Evolutionary conservation across 2,888 invertebrate species (phyloP), one percentile per base, ranked within the genome.

Genomic region (Caenorhabditis sinica): DNA sequence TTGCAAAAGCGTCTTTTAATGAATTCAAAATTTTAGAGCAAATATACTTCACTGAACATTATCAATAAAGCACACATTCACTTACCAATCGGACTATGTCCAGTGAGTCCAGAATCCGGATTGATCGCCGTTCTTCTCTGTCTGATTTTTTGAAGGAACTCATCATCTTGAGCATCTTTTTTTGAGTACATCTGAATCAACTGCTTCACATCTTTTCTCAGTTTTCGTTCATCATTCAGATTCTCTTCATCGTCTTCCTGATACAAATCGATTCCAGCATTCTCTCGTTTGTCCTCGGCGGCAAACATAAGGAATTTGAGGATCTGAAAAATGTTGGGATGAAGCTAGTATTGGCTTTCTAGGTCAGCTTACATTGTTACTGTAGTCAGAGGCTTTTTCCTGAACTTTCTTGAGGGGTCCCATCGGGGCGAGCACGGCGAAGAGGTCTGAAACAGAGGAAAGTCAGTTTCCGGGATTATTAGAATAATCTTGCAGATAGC

Each of bases 291-390:
- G 15, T 86, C 80, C 11, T 74, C 75, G 1, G 89, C 86, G n/a
- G 85, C 80, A 73, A 90, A 90, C 90, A 90, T 90, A 51, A 90
- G 61, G 63, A 90, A 86, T 51, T 87, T 83, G 2, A 90, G 87
- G 28, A 86, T 68, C 86, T 86, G 69, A 20, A 66, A 53, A 23
- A 40, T 4, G 4, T 49, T 20, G 9, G 5, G 23, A n/a, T 13
- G 23, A 3, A 40, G 17, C 15, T 45, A 30, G 6, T 40, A n/a
- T 65, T 20, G n/a, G 17, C 15, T 40, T 63, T 9, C 23, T 25
- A 45, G 6, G 11, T 4, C 9, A 56, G 23, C 66, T 63, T 40
- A 90, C 86, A 51, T 82, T 83, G 36, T 88, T 87, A 69, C 89
- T 88, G 80, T 91, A 91, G 71, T 91, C 89, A 9, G 81, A 76